A percentile compares a stretch with the other conserved stretches of the same genome.
Conservation (phyloP, 53 echinoderm and acorn worm genomes). For the Paelopatides confundens region DNA sequence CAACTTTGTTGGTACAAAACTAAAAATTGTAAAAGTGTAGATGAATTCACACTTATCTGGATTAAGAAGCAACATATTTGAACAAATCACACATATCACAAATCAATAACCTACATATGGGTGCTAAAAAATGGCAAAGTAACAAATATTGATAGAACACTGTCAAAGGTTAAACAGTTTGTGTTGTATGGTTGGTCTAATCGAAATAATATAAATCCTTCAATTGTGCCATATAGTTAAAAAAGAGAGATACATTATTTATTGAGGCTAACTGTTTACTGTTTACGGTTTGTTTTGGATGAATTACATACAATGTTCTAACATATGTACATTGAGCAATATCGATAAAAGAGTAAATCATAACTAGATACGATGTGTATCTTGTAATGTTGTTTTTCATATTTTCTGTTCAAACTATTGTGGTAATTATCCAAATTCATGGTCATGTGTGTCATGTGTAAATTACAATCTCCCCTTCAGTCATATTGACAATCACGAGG, state of each 20-base stretch:
- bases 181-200: conserved; percentile 55
- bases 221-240: conserved; percentile 45
- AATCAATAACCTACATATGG: neutral
- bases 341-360: too few relatives aligned
- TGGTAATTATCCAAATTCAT: too few relatives aligned
- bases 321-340: too few relatives aligned
- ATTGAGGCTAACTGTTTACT: conserved; percentile 61
- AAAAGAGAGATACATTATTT: conserved; percentile 41
- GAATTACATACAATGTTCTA: conserved; percentile 62
- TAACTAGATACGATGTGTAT: too few relatives aligned
- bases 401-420: too few relatives aligned
- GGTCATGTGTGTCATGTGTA: too few relatives aligned
- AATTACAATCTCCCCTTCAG: too few relatives aligned
- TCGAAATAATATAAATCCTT: neutral
- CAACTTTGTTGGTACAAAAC: neutral
- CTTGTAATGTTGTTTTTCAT: too few relatives aligned
- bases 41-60: neutral
- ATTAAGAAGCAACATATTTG: neutral
- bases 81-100: conserved; percentile 21
- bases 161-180: conserved; percentile 40
- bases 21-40: neutral
- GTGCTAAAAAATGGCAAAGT: neutral
- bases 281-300: conserved; percentile 38
- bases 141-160: neutral
- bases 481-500: too few relatives aligned